Base-by-base conservation (phyloP, 1,140 invertebrate species). In the Arctopsyche grandis region DNA sequence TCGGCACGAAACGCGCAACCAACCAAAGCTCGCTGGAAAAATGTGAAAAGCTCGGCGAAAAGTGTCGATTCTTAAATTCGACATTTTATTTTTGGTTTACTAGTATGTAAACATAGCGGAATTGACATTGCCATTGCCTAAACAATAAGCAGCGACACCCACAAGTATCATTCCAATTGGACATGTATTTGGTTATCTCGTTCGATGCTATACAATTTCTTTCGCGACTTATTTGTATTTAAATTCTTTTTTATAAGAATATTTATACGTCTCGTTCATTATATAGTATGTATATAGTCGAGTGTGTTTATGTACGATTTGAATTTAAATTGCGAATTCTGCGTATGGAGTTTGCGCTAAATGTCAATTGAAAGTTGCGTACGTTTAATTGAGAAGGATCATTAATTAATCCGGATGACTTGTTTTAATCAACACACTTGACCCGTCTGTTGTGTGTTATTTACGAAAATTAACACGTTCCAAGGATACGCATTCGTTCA, bases 321-420 rank as follows among this genome's bases (percentile, higher is more conserved):
- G 29, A 38, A 38, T 38, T 38, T 38, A 38, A 38, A 38, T 38
- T 38, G 48, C 48, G 12, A 14, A 52, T 38, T 52, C 48, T 52
- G 48, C 48, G 29, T 38, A 38, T 1, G 38, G 29, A 73, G 43
- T n/a, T n/a, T 73, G 70, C 70, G 70, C 70, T 22, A 48, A 73
- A 44, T 48, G 70, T 73, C 44, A 56, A 52, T 74, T 48, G 24
- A 74, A 74, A 56, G 71, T 74, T 74, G 71, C 71, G 71, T 74
- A 74, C 48, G 5, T 24, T 60, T 74, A 74, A 74, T 74, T 74
- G 44, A 74, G 44, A 46, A 16, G 46, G 24, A 74, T 74, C 71
- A 48, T 74, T 74, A 74, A 74, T 74, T 74, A 74, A 74, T 74
- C 48, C 71, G 12, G 48, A 24, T 22, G 71, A 74, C 16, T 74